Evolutionary conservation across 2,113 vertebrate species (phyloP).

Genomic region (Triplophysa rosa): DNA sequence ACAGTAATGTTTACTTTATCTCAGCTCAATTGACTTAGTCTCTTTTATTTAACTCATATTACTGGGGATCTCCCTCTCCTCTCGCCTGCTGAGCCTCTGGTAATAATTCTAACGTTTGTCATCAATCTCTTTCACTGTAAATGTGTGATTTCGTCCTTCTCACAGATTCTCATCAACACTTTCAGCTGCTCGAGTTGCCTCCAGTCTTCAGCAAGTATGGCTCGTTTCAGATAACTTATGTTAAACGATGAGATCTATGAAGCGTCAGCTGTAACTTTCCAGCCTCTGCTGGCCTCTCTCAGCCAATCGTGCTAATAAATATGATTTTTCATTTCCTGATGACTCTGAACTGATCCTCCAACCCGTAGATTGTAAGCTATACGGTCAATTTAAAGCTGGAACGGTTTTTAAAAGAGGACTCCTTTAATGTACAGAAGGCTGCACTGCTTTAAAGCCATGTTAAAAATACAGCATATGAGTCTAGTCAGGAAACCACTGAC

Average conservation of each 20-base stretch:
- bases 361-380: not conserved
- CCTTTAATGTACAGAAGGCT: not conserved
- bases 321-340: slow-evolving; percentile 20
- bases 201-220: slow-evolving; percentile 7
- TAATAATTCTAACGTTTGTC: slow-evolving; percentile 32
- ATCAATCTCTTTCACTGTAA: slow-evolving; percentile 32
- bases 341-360: slow-evolving; percentile 16
- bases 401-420: not conserved
- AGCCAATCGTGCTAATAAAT: not conserved
- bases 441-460: not conserved
- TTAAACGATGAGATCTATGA: slow-evolving; percentile 24
- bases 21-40: slow-evolving; percentile 27
- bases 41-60: slow-evolving; percentile 24
- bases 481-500: slow-evolving; percentile 60
- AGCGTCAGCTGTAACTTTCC: slow-evolving; percentile 8
- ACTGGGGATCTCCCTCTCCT: not conserved
- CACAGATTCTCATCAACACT: slow-evolving; percentile 23
- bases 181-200: slow-evolving; percentile 4
- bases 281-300: not conserved
- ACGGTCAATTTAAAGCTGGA: slow-evolving; percentile 42
- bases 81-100: slow-evolving; percentile 7
- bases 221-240: slow-evolving; percentile 10
- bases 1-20: slow-evolving; percentile 41
- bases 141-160: slow-evolving; percentile 5
- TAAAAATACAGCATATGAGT: slow-evolving; percentile 59